Evolutionary conservation across 2,113 vertebrate species (phyloP).

Genomic region (Lichenostomus cassidix): DNA sequence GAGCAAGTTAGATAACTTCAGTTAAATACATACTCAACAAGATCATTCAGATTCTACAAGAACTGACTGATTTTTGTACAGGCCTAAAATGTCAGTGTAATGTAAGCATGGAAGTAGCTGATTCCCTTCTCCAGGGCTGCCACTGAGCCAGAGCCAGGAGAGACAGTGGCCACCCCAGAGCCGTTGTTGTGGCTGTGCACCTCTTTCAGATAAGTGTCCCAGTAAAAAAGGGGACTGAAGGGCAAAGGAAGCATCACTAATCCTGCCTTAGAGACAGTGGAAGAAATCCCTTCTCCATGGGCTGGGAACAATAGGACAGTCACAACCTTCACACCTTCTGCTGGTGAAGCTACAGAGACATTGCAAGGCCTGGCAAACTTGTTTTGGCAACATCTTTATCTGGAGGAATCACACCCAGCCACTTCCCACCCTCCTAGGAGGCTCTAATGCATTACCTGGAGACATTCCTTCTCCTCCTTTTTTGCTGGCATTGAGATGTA

Average conservation of each 20-base stretch:
- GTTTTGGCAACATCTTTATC: constrained; percentile 12
- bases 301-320: not conserved
- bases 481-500: not conserved
- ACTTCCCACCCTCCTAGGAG: not conserved
- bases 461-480: not conserved
- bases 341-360: constrained; percentile 7
- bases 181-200: accelerated
- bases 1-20: not conserved
- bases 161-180: not conserved
- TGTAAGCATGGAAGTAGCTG: accelerated
- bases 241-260: not conserved
- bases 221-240: not conserved
- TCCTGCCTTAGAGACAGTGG: not conserved
- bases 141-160: not conserved
- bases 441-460: not conserved
- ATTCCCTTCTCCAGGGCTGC: not conserved
- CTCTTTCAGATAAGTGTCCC: accelerated
- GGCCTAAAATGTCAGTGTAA: not conserved
- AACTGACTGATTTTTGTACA: not conserved
- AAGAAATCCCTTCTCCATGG: constrained; percentile 28
- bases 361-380: constrained; percentile 31
- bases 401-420: not conserved
- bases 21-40: not conserved
- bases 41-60: not conserved
- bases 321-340: not conserved